Evolutionary conservation across 2,113 vertebrate genomes (phyloP), one percentile per base, ranked within the genome.

Genomic region (Diglossa brunneiventris): DNA sequence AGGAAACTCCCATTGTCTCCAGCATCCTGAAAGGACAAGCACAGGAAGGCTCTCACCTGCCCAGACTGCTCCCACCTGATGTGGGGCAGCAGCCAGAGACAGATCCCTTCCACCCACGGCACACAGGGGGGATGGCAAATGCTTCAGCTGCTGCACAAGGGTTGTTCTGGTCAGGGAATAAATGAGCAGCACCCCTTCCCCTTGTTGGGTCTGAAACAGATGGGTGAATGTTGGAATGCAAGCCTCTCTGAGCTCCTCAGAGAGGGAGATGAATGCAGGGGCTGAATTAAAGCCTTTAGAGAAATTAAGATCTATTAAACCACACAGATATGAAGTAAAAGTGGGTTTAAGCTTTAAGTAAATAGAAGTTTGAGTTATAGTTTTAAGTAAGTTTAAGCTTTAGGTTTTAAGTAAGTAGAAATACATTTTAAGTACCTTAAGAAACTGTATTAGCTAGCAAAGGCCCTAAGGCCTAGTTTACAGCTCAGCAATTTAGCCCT

Each of bases 1-100:
- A 96, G 62, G 81, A 84, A 75, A 94, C 95, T 70, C 95, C 95
- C 94, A 97, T 97, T 0, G 16, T 30, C 49, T 97, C 95, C 95
- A 98, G 83, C 81, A 98, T 87, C 83, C 97, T 98, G 83, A 73
- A 95, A 81, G 9, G 56, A 90, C 42, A 89, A 94, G 63, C 28
- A 91, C 59, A 92, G 61, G 16, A 89, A 87, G 9, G 26, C 42
- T 59, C 64, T 85, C 2, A 0, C 15, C 31, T 31, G 46, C 28
- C 26, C 70, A 50, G 17, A 37, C 37, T 83, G 22, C 23, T 70
- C 35, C 56, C 67, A 55, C 58, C 30, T 14, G 23, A 10, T 3
- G 3, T 7, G 12, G 22, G 5, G 11, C 6, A 18, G 39, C 27
- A 41, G 21, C 35, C 46, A 53, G 8, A 46, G 26, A 22, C 3